These are phyloP conservation scores for Acipenser transmontanus DNA, from an alignment of 2,797 vertebrate genomes.

Conservation along the genomic window DNA sequence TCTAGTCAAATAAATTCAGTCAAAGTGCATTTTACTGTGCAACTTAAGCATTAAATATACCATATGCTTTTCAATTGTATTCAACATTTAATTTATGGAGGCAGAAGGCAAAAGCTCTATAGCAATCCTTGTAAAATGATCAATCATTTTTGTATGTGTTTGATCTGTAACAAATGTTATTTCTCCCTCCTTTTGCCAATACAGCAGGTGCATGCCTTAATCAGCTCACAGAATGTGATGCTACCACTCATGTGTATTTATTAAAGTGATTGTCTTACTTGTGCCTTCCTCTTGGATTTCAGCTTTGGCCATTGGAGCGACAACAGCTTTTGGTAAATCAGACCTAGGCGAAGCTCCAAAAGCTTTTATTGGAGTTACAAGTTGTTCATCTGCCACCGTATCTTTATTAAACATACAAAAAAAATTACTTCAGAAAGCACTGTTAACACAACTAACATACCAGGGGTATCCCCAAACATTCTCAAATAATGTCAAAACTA, in stretches of 20 bases:
- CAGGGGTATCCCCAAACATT: background rate
- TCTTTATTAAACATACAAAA: slow-evolving; percentile 25
- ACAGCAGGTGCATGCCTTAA: no score
- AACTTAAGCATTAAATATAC: no score
- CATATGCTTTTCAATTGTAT: no score
- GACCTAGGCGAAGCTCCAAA: background rate
- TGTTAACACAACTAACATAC: background rate
- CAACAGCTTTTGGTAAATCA: slow-evolving; percentile 28
- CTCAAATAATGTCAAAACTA: background rate
- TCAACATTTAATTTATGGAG: no score
- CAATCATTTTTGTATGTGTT: no score
- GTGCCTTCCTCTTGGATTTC: background rate
- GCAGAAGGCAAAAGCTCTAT: no score
- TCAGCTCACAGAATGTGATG: background rate
- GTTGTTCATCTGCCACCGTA: slow-evolving; percentile 14
- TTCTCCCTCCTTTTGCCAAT: no score
- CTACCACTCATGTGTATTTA: background rate
- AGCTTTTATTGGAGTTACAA: slow-evolving; percentile 34
- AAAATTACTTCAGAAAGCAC: background rate
- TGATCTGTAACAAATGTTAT: no score
- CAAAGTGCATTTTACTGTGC: no score
- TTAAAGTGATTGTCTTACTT: slow-evolving; percentile 28
- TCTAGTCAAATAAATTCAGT: no score
- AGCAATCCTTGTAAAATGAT: no score
- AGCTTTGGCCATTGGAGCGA: slow-evolving; percentile 25